phyloP scores from a whole-genome alignment of 2,113 vertebrate genomes.

The Xiphias gladius region DNA sequence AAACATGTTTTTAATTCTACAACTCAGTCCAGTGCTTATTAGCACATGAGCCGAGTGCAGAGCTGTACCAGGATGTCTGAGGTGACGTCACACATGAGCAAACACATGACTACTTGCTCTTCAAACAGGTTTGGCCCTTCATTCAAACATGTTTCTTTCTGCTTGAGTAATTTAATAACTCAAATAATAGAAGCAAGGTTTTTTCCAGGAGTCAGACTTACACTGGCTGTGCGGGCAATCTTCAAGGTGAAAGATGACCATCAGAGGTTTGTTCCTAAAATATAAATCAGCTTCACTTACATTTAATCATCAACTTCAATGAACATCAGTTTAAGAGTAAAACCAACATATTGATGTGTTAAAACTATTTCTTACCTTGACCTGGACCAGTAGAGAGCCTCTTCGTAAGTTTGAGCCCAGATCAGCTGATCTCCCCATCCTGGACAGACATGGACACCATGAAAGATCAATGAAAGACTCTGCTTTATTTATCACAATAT shows the following conservation, averaged over 20 bases:
- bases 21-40: background rate
- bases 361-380: conserved; percentile 79
- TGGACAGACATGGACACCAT: conserved; percentile 62
- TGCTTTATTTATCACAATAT: background rate
- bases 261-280: conserved; percentile 92
- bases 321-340: background rate
- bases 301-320: background rate
- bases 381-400: conserved; percentile 91
- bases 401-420: conserved; percentile 97
- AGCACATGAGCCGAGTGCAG: background rate
- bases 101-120: conserved; percentile 29
- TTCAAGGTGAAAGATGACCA: conserved; percentile 94
- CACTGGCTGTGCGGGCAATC: conserved; percentile 94
- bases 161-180: background rate
- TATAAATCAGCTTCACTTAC: conserved; percentile 36
- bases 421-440: conserved; percentile 96
- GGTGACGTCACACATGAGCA: background rate
- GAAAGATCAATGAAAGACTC: background rate
- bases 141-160: background rate
- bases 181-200: background rate
- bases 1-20: conserved; percentile 5
- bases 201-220: conserved; percentile 61
- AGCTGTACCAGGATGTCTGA: conserved; percentile 22
- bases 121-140: conserved; percentile 14
- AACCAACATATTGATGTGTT: background rate